A percentile compares a stretch with the other conserved stretches of the same genome.
Conservation (phyloP, 2,113 vertebrate species). For the Megaptera novaeangliae region DNA sequence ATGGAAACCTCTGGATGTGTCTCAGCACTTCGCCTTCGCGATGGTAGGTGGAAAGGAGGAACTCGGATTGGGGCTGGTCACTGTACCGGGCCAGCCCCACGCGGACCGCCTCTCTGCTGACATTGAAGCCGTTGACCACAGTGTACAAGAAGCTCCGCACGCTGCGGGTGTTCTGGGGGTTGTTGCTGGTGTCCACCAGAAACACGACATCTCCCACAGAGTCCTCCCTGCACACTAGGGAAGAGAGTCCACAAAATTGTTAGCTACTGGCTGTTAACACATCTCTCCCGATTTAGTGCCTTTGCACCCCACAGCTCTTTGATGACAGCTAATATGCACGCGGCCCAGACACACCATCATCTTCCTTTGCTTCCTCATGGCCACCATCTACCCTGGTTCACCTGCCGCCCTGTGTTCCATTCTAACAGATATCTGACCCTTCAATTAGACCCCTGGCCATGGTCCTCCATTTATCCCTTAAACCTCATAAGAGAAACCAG, state of each 20-base stretch:
- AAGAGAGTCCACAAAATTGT: background rate
- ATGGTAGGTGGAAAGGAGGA: constrained; percentile 63
- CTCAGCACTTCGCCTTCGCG: constrained; percentile 39
- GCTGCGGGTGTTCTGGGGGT: constrained; percentile 29
- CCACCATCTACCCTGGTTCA: background rate
- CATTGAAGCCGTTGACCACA: constrained; percentile 63
- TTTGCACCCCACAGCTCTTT: background rate
- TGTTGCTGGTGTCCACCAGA: constrained; percentile 68
- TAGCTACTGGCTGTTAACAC: background rate
- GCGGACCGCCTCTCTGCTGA: constrained; percentile 61
- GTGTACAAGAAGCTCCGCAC: constrained; percentile 63
- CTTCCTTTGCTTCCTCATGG: background rate
- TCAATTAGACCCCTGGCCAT: background rate
- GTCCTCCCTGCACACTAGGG: constrained; percentile 70
- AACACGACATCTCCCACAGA: constrained; percentile 71
- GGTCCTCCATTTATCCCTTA: background rate
- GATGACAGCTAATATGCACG: accelerated
- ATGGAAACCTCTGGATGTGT: constrained; percentile 60
- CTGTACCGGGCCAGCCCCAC: constrained; percentile 72
- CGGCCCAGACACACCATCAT: accelerated
- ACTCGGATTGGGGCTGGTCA: constrained; percentile 26
- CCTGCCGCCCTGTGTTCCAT: background rate
- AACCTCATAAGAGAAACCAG: background rate
- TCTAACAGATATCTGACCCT: background rate
- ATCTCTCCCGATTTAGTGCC: background rate